Evolutionary conservation across 2,113 vertebrate genomes (phyloP), one percentile per base, ranked within the genome.

Genomic region (Barnardius zonarius): DNA sequence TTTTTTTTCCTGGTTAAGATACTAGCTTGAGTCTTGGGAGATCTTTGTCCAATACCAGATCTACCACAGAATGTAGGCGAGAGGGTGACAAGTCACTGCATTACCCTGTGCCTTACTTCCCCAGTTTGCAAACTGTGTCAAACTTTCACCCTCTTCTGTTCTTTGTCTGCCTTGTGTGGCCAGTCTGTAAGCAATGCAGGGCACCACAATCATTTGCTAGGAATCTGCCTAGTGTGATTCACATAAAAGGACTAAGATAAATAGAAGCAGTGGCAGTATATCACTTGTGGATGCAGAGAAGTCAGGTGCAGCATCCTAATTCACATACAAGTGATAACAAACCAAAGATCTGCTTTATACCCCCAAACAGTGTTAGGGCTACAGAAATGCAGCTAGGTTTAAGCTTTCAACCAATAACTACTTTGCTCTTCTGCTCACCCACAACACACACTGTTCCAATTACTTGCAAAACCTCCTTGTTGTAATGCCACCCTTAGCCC

Each of bases 101-200:
- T 79, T 93, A 82, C 92, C 93, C 86, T 92, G 57, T 93, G 90
- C 86, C 93, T 95, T 92, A 94, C 70, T 93, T 86, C 54, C 86
- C 76, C 54, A 17, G 41, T 89, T 82, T 76, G 86, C 49, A 87
- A 89, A 91, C 74, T 85, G 52, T 86, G 88, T 88, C 91, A 91
- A 80, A 89, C 59, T 74, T 91, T 91, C 92, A 81, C 31, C 28
- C 62, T 51, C 35, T 74, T 52, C 67, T 46, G 22, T 52, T 88
- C 93, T 79, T 86, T 79, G 74, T 62, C 75, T 91, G 54, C 61
- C 59, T 39, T n/a, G 41, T 68, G 57, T 22, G 16, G 43, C 62
- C 68, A 37, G 27, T 46, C 73, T 59, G 51, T 24, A 86, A 82
- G 77, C 77, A 49, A 54, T 1, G 1, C 61, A 61, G 63, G 43